phyloP scores from a whole-genome alignment of 2,797 vertebrate species.

The Onychomys leucogaster region DNA sequence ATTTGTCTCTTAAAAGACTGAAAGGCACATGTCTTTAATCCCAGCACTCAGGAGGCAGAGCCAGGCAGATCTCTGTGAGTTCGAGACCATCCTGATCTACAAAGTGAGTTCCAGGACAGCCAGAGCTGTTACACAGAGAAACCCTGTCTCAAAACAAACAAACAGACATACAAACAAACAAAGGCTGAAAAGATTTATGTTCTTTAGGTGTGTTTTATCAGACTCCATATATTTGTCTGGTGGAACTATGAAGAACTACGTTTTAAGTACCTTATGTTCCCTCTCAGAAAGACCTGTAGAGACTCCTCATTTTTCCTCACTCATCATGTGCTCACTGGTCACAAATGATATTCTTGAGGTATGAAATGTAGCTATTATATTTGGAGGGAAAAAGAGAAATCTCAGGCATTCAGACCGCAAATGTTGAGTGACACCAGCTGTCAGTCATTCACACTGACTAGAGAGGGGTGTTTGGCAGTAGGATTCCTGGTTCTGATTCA shows the following conservation, averaged over 20 bases:
- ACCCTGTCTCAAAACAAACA: background rate
- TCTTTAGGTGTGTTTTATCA: background rate
- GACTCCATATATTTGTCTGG: background rate
- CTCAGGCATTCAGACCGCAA: background rate
- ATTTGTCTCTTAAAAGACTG: slow-evolving; percentile 1
- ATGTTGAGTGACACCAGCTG: background rate
- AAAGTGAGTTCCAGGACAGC: background rate
- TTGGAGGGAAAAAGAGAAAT: background rate
- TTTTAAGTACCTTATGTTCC: background rate
- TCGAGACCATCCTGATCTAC: background rate
- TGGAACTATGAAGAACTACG: background rate
- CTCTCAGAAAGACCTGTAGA: background rate
- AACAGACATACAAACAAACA: too few species aligned
- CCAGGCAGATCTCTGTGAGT: background rate
- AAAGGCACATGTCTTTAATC: background rate
- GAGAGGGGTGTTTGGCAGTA: background rate
- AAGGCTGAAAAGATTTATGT: background rate
- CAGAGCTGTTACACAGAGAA: background rate
- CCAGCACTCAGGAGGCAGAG: background rate
- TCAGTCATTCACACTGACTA: background rate
- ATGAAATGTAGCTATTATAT: slow-evolving; percentile 17
- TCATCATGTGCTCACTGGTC: background rate
- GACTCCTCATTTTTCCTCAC: background rate
- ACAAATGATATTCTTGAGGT: slow-evolving; percentile 42
- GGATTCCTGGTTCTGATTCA: background rate